phyloP scores from a whole-genome alignment of 2,797 vertebrate species.

The Molossus molossus region DNA sequence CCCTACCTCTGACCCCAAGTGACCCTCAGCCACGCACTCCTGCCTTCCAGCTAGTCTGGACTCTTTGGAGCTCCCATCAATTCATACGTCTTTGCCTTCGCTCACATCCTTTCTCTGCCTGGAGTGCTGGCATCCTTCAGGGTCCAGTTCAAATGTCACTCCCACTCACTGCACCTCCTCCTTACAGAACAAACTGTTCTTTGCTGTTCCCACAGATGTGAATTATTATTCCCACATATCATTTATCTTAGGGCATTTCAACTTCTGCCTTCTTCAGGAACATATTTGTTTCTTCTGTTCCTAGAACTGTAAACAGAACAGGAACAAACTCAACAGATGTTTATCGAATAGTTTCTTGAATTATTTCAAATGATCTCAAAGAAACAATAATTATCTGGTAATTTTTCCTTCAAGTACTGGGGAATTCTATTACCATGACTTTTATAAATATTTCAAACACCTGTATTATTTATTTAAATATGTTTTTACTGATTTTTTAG shows the following conservation, averaged over 20 bases:
- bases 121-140: background rate
- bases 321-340: background rate
- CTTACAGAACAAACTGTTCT: background rate
- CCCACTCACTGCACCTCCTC: background rate
- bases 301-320: background rate
- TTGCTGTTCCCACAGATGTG: background rate
- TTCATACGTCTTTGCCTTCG: background rate
- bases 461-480: background rate
- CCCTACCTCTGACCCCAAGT: too few relatives aligned
- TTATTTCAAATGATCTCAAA: constrained; percentile 60
- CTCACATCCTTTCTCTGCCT: background rate
- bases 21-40: background rate
- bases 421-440: background rate
- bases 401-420: background rate
- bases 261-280: constrained; percentile 43
- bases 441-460: constrained; percentile 17
- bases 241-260: background rate
- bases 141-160: background rate
- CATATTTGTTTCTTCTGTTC: background rate
- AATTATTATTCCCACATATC: background rate
- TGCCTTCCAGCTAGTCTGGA: background rate
- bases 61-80: background rate
- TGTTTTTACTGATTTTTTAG: too few relatives aligned
- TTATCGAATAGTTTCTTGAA: background rate
- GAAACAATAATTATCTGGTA: background rate